phyloP scores from a whole-genome alignment of 2,113 vertebrate species.

The Pseudolaguvia tuberculata region DNA sequence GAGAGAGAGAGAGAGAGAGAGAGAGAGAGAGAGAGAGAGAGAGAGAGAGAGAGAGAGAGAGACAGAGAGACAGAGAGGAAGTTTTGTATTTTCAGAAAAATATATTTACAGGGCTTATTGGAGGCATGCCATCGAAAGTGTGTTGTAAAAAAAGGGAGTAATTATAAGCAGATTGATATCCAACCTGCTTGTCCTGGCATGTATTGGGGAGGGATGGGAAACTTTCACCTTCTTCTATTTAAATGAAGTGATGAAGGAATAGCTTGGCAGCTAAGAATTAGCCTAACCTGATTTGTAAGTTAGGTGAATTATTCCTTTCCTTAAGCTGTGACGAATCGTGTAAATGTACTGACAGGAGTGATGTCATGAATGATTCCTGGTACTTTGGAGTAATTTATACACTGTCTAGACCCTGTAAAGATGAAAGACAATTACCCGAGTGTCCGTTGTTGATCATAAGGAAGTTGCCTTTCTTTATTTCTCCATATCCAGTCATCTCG shows the following conservation, averaged over 20 bases:
- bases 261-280: neutral
- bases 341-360: too few relatives aligned
- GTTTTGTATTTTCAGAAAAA: neutral
- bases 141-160: neutral
- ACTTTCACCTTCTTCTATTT: slow-evolving; percentile 5
- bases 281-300: slow-evolving; percentile 11
- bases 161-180: neutral
- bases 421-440: slow-evolving; percentile 68
- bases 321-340: neutral
- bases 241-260: neutral
- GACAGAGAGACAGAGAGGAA: too few relatives aligned
- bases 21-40: too few relatives aligned
- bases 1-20: too few relatives aligned
- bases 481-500: slow-evolving; percentile 69
- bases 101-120: neutral
- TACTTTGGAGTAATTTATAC: neutral
- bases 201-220: neutral
- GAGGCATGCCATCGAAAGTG: too few relatives aligned
- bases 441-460: slow-evolving; percentile 84
- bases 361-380: too few relatives aligned
- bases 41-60: too few relatives aligned
- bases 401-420: neutral
- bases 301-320: too few relatives aligned
- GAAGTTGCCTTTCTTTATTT: slow-evolving; percentile 57
- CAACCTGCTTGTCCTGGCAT: neutral